Percentiles rank a stretch among this genome's conserved stretches.
Evolutionary conservation across 2,888 invertebrate species (phyloP).

Genomic region (Orthosia gothica): DNA sequence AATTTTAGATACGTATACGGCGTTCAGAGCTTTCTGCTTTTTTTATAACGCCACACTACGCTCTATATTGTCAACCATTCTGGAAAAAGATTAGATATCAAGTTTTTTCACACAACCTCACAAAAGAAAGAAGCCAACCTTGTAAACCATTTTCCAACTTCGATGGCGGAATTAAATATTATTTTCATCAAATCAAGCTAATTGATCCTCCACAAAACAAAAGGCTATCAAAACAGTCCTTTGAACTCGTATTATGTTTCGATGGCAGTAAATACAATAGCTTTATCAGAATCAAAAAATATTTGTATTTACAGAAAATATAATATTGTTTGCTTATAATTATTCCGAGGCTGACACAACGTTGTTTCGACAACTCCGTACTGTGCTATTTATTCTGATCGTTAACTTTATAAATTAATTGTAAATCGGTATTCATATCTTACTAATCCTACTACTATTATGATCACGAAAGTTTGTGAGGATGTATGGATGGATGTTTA

Average conservation of each 20-base stretch:
- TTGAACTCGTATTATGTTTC: background rate
- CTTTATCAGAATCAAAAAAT: constrained; percentile 3
- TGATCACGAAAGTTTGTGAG: no score
- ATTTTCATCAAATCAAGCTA: constrained; percentile 14
- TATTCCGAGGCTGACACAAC: background rate
- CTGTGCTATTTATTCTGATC: constrained; percentile 12
- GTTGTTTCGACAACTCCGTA: constrained; percentile 24
- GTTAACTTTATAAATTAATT: constrained; percentile 5
- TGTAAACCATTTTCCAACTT: background rate
- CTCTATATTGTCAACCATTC: background rate
- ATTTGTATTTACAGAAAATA: background rate
- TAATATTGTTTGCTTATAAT: constrained; percentile 18
- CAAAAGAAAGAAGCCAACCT: background rate
- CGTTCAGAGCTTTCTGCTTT: no score
- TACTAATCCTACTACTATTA: no score
- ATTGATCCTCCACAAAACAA: constrained; percentile 1
- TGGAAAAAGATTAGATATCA: background rate
- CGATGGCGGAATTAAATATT: background rate
- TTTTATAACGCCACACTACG: background rate
- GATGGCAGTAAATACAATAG: background rate
- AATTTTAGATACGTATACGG: no score
- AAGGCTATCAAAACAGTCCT: background rate
- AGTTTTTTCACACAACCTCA: no score
- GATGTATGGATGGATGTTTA: no score
- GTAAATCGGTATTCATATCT: background rate